Evolutionary conservation across 1,140 invertebrate genomes (phyloP).

Genomic region (Drosophila tristis): DNA sequence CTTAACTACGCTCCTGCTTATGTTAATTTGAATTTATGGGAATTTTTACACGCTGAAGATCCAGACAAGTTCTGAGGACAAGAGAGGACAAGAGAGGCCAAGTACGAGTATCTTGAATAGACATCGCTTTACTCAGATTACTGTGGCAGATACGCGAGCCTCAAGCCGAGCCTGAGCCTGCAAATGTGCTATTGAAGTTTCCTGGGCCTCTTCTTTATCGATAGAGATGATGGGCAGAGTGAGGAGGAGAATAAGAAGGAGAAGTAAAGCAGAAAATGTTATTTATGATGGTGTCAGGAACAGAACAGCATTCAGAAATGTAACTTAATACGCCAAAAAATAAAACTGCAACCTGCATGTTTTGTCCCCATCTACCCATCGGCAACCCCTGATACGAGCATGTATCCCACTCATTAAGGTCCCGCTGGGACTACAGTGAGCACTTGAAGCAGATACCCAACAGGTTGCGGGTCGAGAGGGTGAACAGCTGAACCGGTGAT

Average conservation of each 20-base stretch:
- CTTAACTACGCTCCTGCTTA: conserved; percentile 12
- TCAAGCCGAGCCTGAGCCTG: conserved; percentile 16
- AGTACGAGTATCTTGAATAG: conserved; percentile 57
- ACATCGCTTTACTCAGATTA: conserved; percentile 68
- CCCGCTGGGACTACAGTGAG: conserved; percentile 4
- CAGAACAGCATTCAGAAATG: conserved; percentile 43
- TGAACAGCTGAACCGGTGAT: conserved; percentile 34
- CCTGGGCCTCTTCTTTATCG: conserved; percentile 32
- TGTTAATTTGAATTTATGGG: conserved; percentile 51
- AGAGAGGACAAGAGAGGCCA: conserved; percentile 27
- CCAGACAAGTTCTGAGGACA: conserved; percentile 41
- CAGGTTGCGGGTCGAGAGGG: conserved; percentile 39
- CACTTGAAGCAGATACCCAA: conserved; percentile 16
- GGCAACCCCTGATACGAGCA: background rate
- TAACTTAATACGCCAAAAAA: conserved; percentile 64
- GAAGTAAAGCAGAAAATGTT: conserved; percentile 19
- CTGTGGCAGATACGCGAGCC: conserved; percentile 56
- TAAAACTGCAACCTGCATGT: conserved; percentile 49
- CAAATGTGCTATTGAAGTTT: conserved; percentile 62
- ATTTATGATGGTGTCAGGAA: conserved; percentile 61
- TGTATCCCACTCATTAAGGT: conserved; percentile 4
- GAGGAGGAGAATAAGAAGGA: background rate
- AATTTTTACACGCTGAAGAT: conserved; percentile 34
- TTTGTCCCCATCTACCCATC: background rate
- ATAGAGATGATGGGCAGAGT: conserved; percentile 21